These are phyloP conservation scores for Charadrius vociferus DNA, from an alignment of 2,113 vertebrate species.

Conservation along the genomic window DNA sequence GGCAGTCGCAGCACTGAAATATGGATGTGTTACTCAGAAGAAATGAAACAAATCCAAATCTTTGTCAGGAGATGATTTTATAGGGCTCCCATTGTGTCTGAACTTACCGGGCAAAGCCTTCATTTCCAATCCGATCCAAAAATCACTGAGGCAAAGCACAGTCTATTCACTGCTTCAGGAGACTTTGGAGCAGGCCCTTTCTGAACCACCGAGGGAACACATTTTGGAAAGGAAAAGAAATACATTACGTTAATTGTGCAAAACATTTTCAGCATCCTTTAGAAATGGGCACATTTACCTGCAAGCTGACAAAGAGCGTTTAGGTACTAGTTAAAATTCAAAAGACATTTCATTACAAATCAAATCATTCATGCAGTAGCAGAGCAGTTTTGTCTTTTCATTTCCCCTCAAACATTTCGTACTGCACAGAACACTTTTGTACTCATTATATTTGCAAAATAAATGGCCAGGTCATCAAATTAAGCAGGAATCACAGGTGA, in stretches of 20 bases:
- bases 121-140: not conserved
- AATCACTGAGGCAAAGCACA: not conserved
- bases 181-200: not conserved
- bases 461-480: not conserved
- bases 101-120: not conserved
- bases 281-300: not conserved
- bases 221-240: not conserved
- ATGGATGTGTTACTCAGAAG: not conserved
- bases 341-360: not conserved
- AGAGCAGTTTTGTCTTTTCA: not conserved
- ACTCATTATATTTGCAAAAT: not conserved
- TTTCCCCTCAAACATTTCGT: not conserved
- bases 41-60: constrained; percentile 8
- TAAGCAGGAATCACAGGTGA: not conserved
- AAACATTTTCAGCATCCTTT: not conserved
- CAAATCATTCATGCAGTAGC: not conserved
- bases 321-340: not conserved
- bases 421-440: not conserved
- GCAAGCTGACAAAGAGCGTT: not conserved
- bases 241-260: not conserved
- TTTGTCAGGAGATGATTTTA: not conserved
- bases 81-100: not conserved
- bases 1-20: not conserved
- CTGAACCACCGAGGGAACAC: not conserved
- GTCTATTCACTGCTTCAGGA: not conserved